A percentile compares a stretch with the other conserved stretches of the same genome.
Conservation (phyloP, 2,113 vertebrate genomes). For the Chaetodon auriga region DNA sequence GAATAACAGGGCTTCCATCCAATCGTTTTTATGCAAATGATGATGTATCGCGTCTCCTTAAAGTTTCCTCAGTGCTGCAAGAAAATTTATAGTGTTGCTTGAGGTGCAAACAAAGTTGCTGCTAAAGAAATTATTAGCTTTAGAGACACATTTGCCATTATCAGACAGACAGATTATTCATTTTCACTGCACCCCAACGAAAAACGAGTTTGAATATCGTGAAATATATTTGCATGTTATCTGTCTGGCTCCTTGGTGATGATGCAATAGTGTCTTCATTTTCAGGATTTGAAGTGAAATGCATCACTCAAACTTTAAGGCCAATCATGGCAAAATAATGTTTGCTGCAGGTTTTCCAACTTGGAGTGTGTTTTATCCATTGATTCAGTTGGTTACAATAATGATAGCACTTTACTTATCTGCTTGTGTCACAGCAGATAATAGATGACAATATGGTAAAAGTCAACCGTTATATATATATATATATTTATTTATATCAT, state of each 20-base stretch:
- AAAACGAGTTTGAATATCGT: neutral
- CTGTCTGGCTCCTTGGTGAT: neutral
- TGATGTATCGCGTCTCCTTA: constrained; percentile 44
- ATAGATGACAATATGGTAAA: too few relatives aligned
- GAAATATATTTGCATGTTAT: constrained; percentile 11
- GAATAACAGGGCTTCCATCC: constrained; percentile 14
- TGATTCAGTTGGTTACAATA: neutral
- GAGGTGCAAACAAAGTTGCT: constrained; percentile 31
- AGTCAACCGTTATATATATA: too few relatives aligned
- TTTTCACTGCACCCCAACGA: constrained; percentile 19
- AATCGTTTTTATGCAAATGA: constrained; percentile 59
- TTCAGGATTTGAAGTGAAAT: neutral
- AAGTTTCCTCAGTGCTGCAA: constrained; percentile 4
- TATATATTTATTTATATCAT: too few relatives aligned
- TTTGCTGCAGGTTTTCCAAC: neutral
- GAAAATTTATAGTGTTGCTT: constrained; percentile 18
- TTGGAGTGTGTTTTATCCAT: neutral
- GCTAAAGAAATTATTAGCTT: constrained; percentile 13
- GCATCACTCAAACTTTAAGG: neutral
- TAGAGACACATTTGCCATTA: constrained; percentile 17
- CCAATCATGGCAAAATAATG: neutral
- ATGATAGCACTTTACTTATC: too few relatives aligned
- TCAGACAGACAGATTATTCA: constrained; percentile 15
- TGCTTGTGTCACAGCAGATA: too few relatives aligned
- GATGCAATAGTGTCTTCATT: constrained; percentile 1